phyloP scores from a whole-genome alignment of 2,888 invertebrate species.

The Achlya flavicornis region DNA sequence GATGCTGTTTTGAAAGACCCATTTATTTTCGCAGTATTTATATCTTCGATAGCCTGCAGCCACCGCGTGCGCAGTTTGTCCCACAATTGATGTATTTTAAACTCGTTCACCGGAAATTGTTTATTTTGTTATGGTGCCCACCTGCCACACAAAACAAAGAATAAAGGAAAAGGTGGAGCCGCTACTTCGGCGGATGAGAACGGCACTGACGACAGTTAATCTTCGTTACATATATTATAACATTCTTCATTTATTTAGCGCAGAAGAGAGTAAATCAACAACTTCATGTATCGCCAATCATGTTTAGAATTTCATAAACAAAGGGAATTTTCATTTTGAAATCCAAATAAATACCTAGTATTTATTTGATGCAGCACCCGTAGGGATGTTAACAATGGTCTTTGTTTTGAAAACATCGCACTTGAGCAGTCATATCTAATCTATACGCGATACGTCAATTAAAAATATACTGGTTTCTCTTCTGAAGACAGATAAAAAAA shows the following conservation, averaged over 20 bases:
- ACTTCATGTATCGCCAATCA: neutral
- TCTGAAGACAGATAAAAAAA: conserved; percentile 1
- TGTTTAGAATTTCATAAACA: neutral
- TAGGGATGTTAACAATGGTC: conserved; percentile 15
- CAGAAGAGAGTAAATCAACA: neutral
- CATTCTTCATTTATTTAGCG: neutral
- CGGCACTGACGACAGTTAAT: conserved; percentile 10
- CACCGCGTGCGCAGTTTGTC: conserved; percentile 27
- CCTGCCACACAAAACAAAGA: conserved; percentile 52
- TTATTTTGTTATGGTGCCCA: conserved; percentile 55
- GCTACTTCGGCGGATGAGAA: conserved; percentile 15
- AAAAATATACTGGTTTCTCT: neutral
- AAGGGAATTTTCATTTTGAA: neutral
- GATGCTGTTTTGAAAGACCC: neutral
- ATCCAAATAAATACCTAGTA: conserved; percentile 13
- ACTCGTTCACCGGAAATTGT: conserved; percentile 59
- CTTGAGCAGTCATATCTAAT: conserved; percentile 13
- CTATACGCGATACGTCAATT: conserved; percentile 1
- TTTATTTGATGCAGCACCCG: conserved; percentile 10
- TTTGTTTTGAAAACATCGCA: conserved; percentile 23
- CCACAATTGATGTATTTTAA: conserved; percentile 48
- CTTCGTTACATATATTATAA: neutral
- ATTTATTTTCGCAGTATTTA: conserved; percentile 8
- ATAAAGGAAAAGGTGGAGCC: conserved; percentile 33
- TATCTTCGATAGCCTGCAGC: conserved; percentile 24